These are phyloP conservation scores for Athalia cordata DNA, from an alignment of 2,888 invertebrate genomes.

Conservation along the genomic window DNA sequence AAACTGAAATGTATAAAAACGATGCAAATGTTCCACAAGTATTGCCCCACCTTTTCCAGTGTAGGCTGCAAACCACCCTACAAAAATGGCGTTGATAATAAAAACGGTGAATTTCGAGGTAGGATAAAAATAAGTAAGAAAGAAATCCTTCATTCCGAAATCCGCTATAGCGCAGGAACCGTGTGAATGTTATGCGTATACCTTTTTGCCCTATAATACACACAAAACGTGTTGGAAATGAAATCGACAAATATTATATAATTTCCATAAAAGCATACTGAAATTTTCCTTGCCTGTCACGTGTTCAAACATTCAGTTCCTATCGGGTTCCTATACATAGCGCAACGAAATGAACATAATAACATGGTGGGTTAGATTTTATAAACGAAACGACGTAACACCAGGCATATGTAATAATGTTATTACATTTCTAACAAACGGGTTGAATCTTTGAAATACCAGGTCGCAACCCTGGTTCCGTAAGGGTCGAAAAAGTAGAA, in stretches of 20 bases:
- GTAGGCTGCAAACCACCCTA: not conserved
- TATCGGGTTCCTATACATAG: too few relatives aligned
- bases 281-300: not conserved
- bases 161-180: not conserved
- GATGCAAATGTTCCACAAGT: too few relatives aligned
- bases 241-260: too few relatives aligned
- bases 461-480: not conserved
- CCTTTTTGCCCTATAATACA: not conserved
- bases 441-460: conserved; percentile 5
- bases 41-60: too few relatives aligned
- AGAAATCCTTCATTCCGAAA: not conserved
- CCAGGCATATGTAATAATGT: too few relatives aligned
- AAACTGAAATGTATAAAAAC: too few relatives aligned
- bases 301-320: not conserved
- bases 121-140: conserved; percentile 17
- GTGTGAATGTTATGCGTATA: not conserved
- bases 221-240: too few relatives aligned
- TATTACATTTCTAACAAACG: not conserved
- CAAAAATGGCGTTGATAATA: conserved; percentile 5
- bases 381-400: too few relatives aligned
- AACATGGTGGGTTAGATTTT: not conserved
- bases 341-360: not conserved
- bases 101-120: conserved; percentile 4
- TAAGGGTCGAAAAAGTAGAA: conserved; percentile 22
- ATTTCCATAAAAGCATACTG: not conserved